Evolutionary conservation across 2,888 invertebrate genomes (phyloP), one percentile per base, ranked within the genome.

Genomic region (Cantharis rufa): DNA sequence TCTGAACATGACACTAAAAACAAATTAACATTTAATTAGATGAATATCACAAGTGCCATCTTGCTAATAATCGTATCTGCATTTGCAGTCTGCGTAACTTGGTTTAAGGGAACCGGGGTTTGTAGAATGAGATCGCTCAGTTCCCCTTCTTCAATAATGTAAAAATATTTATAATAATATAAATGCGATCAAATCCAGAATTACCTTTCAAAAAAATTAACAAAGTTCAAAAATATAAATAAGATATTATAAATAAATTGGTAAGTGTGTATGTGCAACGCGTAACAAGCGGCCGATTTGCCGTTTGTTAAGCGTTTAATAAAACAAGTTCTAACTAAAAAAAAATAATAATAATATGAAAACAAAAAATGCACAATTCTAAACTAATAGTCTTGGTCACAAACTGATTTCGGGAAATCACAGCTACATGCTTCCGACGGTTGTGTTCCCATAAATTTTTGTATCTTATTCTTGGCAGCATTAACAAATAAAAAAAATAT

Each of bases 391-490:
- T 79, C 79, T 79, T 78, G 77, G 80, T 81, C 82, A 70, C 74
- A 77, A 80, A 48, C 75, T 81, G 72, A 69, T 74, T 77, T 71
- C 73, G 75, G 75, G 76, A 72, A 69, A 71, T 81, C 75, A 64
- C 76, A 73, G 78, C 64, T 75, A 78, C 76, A 78, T 79, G 75
- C 72, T 77, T 72, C 62, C 61, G 72, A 70, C 28, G 63, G 48
- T 70, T 69, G 69, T 48, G 76, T 75, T 76, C 72, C 75, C 76
- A 70, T 74, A 48, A 48, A 48, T 62, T 78, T 78, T 71, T 80
- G 78, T 88, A 89, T 88, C 88, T 89, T 88, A 88, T 87, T 88
- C 88, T 88, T 86, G 89, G 89, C 89, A 89, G 89, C 89, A 88
- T 88, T 86, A 88, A 88, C 88, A 88, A 89, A 87, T 85, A 86